Evolutionary conservation across 2,888 invertebrate genomes (phyloP), one percentile per base, ranked within the genome.

Genomic region (Ischnus inquisitorius): DNA sequence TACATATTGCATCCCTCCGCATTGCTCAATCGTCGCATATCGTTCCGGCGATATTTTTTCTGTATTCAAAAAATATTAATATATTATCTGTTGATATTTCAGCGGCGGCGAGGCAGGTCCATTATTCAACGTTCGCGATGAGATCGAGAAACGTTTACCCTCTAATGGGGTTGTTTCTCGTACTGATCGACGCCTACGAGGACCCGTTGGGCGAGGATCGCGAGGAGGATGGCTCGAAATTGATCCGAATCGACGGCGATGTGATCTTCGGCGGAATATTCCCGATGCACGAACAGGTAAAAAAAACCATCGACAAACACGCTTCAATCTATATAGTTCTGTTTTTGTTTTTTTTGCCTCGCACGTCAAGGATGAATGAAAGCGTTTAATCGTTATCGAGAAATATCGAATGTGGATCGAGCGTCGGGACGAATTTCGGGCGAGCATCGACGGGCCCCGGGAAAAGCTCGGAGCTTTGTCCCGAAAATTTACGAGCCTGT

Each of bases 181-280:
- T 48, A 12, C 69, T 86, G 39, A 85, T 88, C 84, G 88, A 90
- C 57, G 88, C 89, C 72, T 91, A 91, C 86, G 87, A 88, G 78
- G 83, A 88, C 62, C 87, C 89, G 46, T 81, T 87, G 39, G 90
- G 89, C 75, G 88, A 92, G 43, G 92, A 89, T 81, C 90, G 93
- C 85, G 91, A 92, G 79, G 93, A 93, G 57, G 94, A 95, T 16
- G 95, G 95, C 62, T 94, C 95, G 19, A 92, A 91, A 75, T 87
- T 92, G 48, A 92, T 92, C 77, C 91, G 92, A 10, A 94, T 94
- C 77, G 92, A 92, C 67, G 96, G 96, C n/a, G 96, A 96, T 90
- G 94, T 96, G 80, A 95, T 96, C 83, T 94, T 96, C 41, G 96
- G 96, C 1, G 96, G 96, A 3, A 94, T 96, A 62, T 96, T 96